Base-by-base conservation (phyloP, 2,797 vertebrate genomes). In the Dipus sagitta region DNA sequence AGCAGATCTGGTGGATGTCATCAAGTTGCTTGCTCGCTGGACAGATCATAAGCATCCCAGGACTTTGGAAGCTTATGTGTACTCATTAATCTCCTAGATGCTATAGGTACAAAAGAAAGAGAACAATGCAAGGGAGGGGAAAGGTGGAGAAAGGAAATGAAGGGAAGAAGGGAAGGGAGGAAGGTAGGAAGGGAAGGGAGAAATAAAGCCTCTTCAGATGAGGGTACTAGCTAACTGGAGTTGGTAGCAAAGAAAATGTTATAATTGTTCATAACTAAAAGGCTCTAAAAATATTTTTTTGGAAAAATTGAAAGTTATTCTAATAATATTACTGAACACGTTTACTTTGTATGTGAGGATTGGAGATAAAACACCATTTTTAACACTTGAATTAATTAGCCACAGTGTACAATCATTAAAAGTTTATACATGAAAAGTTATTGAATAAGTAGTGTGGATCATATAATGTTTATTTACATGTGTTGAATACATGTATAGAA, bases 301-400 rank as follows among this genome's bases (percentile, higher is more conserved):
- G 28, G 20, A 12, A 52, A 85, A 52, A 72, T 54, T 14, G 12
- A 95, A 87, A 78, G 13, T 60, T 85, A 95, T 38, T 15, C 21
- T 2, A 82, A 87, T 17, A 95, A 80, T 6, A 82, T 88, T 68
- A 83, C 2, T 62, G 71, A 85, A 95, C 91, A 75, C 2, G 76
- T 65, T 84, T 85, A 68, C 24, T 89, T 89, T 74, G 12, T 85
- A 38, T 71, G 24, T 32, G 85, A 65, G 64, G 12, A 14, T 58
- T 60, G 24, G 2, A 71, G 17, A 47, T 64, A 23, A 65, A 81
- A 62, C n/a, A 79, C 3, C 58, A 17, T 68, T 75, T 92, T 86
- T 79, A 60, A 60, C 9, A 64, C 13, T 62, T 23, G 47, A 76
- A 70, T 60, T 32, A 80, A 72, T 26, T 68, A 21, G 74, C 52